These are phyloP conservation scores for Arion vulgaris DNA, from an alignment of 1,140 invertebrate species.

Conservation along the genomic window DNA sequence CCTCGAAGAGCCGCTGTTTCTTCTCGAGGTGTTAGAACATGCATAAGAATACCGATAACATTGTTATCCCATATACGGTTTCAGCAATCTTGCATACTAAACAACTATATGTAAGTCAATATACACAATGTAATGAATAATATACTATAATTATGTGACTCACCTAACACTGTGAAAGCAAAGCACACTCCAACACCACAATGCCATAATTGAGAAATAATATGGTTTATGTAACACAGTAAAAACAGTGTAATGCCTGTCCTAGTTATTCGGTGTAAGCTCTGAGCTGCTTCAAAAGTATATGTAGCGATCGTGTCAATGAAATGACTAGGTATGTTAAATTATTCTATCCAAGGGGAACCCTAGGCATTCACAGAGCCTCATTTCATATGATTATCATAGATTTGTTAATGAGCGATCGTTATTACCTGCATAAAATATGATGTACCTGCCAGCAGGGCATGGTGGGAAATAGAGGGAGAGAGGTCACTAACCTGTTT, in stretches of 20 bases:
- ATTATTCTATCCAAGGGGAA: conserved; percentile 37
- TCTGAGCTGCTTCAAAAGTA: neutral
- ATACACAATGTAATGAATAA: too few species aligned
- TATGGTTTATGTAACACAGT: neutral
- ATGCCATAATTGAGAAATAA: neutral
- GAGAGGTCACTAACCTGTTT: conserved; percentile 66
- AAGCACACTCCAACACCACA: neutral
- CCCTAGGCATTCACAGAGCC: conserved; percentile 15
- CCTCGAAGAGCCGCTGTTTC: too few species aligned
- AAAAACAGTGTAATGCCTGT: neutral
- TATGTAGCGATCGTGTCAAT: conserved; percentile 19
- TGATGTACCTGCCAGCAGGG: conserved; percentile 50
- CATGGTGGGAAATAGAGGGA: neutral
- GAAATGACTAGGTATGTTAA: conserved; percentile 38
- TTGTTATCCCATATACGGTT: too few species aligned
- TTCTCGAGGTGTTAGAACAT: too few species aligned
- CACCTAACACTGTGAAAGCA: neutral
- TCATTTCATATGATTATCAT: conserved; percentile 69
- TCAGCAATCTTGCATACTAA: too few species aligned
- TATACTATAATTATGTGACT: neutral
- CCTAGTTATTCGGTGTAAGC: neutral
- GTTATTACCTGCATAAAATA: conserved; percentile 58
- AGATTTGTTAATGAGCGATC: conserved; percentile 67
- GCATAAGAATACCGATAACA: too few species aligned
- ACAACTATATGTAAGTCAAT: too few species aligned